Evolutionary conservation across 2,113 vertebrate species (phyloP).

Genomic region (Falcunculus frontatus): DNA sequence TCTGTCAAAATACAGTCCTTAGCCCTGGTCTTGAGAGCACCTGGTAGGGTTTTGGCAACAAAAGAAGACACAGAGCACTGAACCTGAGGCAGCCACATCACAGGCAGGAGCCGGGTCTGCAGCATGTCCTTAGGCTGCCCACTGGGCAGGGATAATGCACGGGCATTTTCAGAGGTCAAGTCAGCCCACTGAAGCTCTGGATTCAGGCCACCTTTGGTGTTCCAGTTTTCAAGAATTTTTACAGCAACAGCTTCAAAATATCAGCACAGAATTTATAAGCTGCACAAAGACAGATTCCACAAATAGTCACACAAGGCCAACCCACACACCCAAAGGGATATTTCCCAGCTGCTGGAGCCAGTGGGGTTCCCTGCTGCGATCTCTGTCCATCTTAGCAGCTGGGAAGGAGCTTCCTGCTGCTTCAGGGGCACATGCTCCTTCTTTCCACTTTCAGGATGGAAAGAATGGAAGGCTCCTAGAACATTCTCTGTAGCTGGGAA

Average conservation of each 20-base stretch:
- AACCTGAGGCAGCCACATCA: neutral
- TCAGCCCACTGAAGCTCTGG: neutral
- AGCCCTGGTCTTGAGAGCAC: neutral
- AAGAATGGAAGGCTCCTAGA: neutral
- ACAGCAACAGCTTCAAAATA: constrained; percentile 39
- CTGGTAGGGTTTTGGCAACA: neutral
- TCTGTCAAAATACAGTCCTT: neutral
- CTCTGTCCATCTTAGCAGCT: constrained; percentile 15
- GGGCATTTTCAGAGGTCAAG: neutral
- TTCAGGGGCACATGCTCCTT: neutral
- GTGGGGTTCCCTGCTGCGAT: neutral
- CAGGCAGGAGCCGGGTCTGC: neutral
- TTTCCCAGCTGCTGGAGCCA: constrained; percentile 49
- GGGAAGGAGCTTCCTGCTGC: neutral
- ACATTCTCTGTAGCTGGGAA: neutral
- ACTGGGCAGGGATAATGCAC: neutral
- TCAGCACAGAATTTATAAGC: neutral
- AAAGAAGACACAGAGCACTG: neutral
- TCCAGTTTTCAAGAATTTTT: constrained; percentile 4
- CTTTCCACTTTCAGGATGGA: neutral
- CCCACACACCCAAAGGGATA: constrained; percentile 39
- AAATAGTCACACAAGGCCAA: constrained; percentile 44
- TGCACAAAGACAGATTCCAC: constrained; percentile 29
- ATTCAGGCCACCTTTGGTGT: neutral
- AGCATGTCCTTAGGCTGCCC: neutral